Conservation (phyloP, 1,140 invertebrate species). For the Diprion similis region DNA sequence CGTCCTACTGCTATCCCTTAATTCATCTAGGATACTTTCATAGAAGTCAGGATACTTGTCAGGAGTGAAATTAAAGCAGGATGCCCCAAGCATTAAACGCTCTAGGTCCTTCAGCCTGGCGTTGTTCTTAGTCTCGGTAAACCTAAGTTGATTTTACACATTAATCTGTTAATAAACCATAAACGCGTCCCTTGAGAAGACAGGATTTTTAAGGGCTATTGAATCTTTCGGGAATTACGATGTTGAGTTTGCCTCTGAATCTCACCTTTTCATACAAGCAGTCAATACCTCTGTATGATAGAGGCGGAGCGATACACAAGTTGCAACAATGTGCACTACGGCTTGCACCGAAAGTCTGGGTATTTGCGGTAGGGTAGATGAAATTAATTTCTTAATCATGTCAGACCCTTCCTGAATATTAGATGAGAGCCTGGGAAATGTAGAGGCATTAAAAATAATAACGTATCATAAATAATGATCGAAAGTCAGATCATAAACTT, state of each 20-base stretch:
- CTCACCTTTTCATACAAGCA: constrained; percentile 48
- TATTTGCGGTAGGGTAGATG: constrained; percentile 16
- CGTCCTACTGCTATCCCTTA: constrained; percentile 54
- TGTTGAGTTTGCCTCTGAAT: constrained; percentile 1
- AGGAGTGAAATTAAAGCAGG: constrained; percentile 58
- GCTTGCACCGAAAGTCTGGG: constrained; percentile 49
- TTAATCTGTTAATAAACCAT: constrained; percentile 21
- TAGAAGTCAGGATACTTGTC: constrained; percentile 53
- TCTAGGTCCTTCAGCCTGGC: constrained; percentile 71
- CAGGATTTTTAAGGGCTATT: no score
- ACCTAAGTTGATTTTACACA: constrained; percentile 27
- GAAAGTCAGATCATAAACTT: constrained; percentile 15
- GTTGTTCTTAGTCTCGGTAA: constrained; percentile 36
- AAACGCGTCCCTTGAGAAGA: no score
- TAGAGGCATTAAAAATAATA: constrained; percentile 1
- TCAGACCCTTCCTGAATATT: constrained; percentile 23
- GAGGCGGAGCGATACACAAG: constrained; percentile 56
- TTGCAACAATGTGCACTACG: constrained; percentile 63
- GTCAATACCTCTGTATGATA: constrained; percentile 51
- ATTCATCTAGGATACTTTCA: constrained; percentile 53
- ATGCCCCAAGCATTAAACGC: constrained; percentile 61
- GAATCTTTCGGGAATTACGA: no score
- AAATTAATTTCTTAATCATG: neutral
- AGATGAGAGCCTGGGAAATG: neutral
- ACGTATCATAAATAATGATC: constrained; percentile 11